Evolutionary conservation across 2,797 vertebrate species (phyloP), one percentile per base, ranked within the genome.

Genomic region (Dermochelys coriacea): DNA sequence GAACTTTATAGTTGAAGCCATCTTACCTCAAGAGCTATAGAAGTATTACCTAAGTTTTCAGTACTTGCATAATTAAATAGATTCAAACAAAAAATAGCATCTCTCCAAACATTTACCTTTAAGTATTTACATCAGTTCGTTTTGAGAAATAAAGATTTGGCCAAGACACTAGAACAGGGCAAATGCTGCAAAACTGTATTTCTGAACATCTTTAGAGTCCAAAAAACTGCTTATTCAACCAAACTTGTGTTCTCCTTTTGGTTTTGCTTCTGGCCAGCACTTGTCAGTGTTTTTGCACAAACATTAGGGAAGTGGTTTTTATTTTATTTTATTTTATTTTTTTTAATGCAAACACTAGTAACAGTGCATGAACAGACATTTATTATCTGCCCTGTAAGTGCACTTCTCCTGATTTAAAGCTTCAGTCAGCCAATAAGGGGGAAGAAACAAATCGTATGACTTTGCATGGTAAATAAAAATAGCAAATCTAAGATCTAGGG

Each of bases 341-440:
- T 19, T 52, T 54, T 54, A 25, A 55, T 55, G 54, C 23, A 55
- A 55, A 55, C 54, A 55, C 21, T 25, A 55, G 19, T 55, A 50
- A 80, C 95, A 94, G 90, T 92, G 95, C 94, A 91, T 92, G 92
- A 93, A 59, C 80, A 94, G 84, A 88, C 49, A 54, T 52, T 52
- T 6, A 45, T 80, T 92, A 83, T 68, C 0, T 0, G 79, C 37
- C 37, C 78, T 85, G 91, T 84, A 93, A 95, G 37, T 86, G 74
- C 86, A 78, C 93, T 94, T 96, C 82, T 94, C 54, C 84, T 95
- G 93, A 68, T n/a, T 95, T 96, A 90, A 86, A 89, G 91, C 96
- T 96, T 96, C 95, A 97, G 95, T 91, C 82, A 91, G 89, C 80
- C 91, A 50, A 92, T 95, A 92, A 93, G 92, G 94, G 68, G 94